These are phyloP conservation scores for Cheilosia pagana DNA, from an alignment of 2,888 invertebrate genomes.

Conservation along the genomic window DNA sequence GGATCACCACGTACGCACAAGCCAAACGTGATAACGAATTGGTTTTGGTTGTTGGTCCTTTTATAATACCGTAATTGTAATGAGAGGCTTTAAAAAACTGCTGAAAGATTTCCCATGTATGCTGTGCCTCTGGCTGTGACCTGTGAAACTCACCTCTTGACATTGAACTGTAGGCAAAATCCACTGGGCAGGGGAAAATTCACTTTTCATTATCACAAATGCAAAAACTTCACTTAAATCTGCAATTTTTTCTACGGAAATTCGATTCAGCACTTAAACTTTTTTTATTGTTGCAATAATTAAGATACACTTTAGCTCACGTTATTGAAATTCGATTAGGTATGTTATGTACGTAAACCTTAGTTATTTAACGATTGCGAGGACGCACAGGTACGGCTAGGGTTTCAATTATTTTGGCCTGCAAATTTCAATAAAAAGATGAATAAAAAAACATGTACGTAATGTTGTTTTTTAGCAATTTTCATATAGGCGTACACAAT, in stretches of 20 bases:
- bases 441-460: slow-evolving; percentile 9
- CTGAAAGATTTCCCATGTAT: background rate
- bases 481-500: slow-evolving; percentile 23
- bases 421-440: slow-evolving; percentile 7
- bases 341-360: background rate
- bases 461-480: slow-evolving; percentile 2
- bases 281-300: background rate
- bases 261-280: slow-evolving; percentile 30
- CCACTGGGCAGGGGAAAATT: slow-evolving; percentile 78
- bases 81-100: too few relatives aligned
- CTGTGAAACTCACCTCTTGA: slow-evolving; percentile 81
- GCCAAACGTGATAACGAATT: background rate
- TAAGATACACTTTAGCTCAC: slow-evolving; percentile 24
- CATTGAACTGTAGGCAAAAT: slow-evolving; percentile 80
- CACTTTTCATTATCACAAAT: slow-evolving; percentile 78
- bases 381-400: background rate
- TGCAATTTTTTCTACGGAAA: slow-evolving; percentile 38
- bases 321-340: slow-evolving; percentile 27
- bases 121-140: too few relatives aligned
- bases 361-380: too few relatives aligned
- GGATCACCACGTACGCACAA: slow-evolving; percentile 31
- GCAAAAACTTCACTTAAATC: slow-evolving; percentile 33
- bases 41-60: background rate
- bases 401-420: slow-evolving; percentile 1
- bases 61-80: too few relatives aligned